Evolutionary conservation across 2,797 vertebrate species (phyloP).

Genomic region (Crypturellus tataupa): DNA sequence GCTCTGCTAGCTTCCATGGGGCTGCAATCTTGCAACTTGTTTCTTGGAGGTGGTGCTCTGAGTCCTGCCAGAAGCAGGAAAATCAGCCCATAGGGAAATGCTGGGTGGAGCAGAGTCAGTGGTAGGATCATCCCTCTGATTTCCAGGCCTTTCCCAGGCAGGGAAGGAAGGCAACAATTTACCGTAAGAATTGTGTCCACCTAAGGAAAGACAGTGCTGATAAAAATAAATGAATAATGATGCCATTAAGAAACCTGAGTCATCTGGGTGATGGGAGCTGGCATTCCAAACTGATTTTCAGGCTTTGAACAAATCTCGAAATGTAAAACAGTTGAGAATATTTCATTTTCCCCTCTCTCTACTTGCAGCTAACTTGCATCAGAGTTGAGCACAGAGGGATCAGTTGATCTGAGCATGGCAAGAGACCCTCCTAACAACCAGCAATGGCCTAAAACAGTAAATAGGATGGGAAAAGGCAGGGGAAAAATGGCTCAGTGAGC

Average conservation of each 20-base stretch:
- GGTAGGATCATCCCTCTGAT: neutral
- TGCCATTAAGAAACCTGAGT: neutral
- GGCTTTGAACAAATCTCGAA: neutral
- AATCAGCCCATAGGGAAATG: accelerated
- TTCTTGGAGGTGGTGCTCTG: neutral
- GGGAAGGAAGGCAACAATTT: neutral
- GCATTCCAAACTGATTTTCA: neutral
- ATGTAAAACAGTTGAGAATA: neutral
- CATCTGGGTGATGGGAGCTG: neutral
- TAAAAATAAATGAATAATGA: neutral
- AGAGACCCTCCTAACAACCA: neutral
- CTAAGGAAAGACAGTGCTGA: neutral
- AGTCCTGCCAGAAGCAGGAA: neutral
- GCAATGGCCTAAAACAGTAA: neutral
- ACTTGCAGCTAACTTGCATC: neutral
- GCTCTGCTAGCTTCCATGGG: neutral
- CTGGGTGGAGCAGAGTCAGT: neutral
- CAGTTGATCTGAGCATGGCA: neutral
- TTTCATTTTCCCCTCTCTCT: neutral
- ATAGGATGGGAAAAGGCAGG: neutral
- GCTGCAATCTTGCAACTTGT: accelerated
- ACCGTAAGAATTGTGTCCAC: neutral
- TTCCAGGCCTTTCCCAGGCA: neutral
- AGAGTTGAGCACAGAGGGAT: neutral
- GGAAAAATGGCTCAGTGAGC: neutral